These are phyloP conservation scores for Mohoua ochrocephala DNA, from an alignment of 2,113 vertebrate species.

Conservation along the genomic window DNA sequence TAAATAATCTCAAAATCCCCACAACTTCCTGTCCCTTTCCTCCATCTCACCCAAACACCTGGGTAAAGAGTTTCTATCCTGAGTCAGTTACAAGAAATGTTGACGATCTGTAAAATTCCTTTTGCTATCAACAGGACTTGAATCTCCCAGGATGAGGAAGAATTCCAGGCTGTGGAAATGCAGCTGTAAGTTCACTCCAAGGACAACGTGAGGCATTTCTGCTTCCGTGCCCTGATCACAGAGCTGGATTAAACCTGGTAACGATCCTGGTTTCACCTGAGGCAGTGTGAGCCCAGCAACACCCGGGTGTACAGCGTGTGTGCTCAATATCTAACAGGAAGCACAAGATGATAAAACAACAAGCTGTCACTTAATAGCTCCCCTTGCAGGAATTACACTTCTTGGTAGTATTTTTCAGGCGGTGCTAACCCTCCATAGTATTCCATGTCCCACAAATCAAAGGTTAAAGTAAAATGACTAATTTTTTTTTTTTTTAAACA, in stretches of 20 bases:
- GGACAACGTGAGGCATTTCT: rapidly evolving
- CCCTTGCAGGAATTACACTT: neutral
- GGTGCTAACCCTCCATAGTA: neutral
- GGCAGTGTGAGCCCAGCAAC: neutral
- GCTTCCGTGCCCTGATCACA: neutral
- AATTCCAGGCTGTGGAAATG: neutral
- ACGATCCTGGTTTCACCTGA: neutral
- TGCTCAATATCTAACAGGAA: neutral
- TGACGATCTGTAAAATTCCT: neutral
- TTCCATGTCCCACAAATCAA: neutral
- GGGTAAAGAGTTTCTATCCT: neutral
- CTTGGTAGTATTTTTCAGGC: neutral
- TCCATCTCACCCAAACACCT: neutral
- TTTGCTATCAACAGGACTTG: neutral
- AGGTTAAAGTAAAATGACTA: neutral
- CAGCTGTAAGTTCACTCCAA: neutral
- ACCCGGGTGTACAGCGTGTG: rapidly evolving
- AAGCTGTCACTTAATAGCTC: neutral
- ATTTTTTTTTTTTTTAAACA: neutral
- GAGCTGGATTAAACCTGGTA: neutral
- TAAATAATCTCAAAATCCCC: rapidly evolving
- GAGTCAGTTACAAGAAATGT: neutral
- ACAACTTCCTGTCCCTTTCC: neutral
- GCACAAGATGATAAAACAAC: neutral
- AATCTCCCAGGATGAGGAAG: neutral